Percentiles rank a stretch among this genome's conserved stretches.
Conservation (phyloP, 2,797 vertebrate species). For the Anableps anableps region DNA sequence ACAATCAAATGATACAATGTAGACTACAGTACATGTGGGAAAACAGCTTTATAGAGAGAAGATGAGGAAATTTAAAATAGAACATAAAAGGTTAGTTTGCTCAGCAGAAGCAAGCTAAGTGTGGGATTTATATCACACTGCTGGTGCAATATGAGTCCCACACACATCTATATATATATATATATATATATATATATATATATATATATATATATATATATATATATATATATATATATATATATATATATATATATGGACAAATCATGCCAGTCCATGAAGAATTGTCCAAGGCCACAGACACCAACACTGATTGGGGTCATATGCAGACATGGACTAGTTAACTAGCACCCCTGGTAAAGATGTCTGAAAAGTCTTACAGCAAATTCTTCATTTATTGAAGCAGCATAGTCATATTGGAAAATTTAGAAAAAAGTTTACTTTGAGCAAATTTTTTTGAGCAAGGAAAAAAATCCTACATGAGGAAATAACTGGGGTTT, state of each 20-base stretch:
- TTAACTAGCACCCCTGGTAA: not conserved
- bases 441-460: not conserved
- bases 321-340: not conserved
- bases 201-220: not conserved
- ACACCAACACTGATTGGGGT: not conserved
- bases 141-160: not conserved
- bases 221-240: too few relatives aligned
- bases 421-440: not conserved
- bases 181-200: too few relatives aligned
- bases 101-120: slow-evolving; percentile 2
- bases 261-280: not conserved
- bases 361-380: not conserved
- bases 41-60: slow-evolving; percentile 9
- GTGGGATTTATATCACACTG: not conserved
- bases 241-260: not conserved
- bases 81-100: slow-evolving; percentile 33
- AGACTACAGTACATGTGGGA: slow-evolving; percentile 11
- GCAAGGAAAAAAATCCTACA: not conserved
- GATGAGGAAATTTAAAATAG: slow-evolving; percentile 34
- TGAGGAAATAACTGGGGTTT: not conserved
- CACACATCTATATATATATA: not conserved
- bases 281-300: not conserved
- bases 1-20: slow-evolving; percentile 17
- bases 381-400: not conserved
- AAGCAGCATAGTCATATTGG: not conserved